A percentile compares a stretch with the other conserved stretches of the same genome.
Evolutionary conservation across 1,140 invertebrate genomes (phyloP).

Genomic region (Ladona fulva): DNA sequence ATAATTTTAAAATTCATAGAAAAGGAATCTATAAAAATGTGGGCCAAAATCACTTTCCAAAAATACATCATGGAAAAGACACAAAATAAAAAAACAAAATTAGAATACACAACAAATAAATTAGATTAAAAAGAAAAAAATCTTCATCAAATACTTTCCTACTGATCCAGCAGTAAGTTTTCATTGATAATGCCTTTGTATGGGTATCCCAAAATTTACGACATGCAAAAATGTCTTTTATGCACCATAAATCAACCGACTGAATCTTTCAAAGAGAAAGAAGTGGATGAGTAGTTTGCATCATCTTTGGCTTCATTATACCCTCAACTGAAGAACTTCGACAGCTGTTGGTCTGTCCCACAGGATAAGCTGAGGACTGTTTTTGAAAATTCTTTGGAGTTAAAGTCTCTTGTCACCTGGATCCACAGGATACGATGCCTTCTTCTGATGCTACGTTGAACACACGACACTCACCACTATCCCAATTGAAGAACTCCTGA

Average conservation of each 20-base stretch:
- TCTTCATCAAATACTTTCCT: neutral
- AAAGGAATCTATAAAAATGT: neutral
- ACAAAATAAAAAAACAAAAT: neutral
- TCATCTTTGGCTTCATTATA: neutral
- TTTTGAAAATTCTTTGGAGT: neutral
- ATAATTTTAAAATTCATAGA: neutral
- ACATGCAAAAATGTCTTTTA: neutral
- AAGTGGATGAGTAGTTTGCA: neutral
- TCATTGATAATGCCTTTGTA: neutral
- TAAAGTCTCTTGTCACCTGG: neutral
- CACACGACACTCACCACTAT: neutral
- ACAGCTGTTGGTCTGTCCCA: neutral
- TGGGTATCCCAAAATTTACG: neutral
- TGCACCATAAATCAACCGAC: neutral
- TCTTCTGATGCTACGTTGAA: neutral
- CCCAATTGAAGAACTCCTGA: neutral
- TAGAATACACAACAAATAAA: neutral
- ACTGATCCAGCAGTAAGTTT: constrained; percentile 4
- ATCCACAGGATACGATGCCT: neutral
- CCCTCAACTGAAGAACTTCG: neutral
- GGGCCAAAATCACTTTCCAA: too few relatives aligned
- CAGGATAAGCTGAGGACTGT: neutral
- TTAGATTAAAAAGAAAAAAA: neutral
- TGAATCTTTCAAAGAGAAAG: neutral
- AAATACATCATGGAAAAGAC: neutral